Conservation (phyloP, 2,888 invertebrate genomes). For the Notodonta ziczac region DNA sequence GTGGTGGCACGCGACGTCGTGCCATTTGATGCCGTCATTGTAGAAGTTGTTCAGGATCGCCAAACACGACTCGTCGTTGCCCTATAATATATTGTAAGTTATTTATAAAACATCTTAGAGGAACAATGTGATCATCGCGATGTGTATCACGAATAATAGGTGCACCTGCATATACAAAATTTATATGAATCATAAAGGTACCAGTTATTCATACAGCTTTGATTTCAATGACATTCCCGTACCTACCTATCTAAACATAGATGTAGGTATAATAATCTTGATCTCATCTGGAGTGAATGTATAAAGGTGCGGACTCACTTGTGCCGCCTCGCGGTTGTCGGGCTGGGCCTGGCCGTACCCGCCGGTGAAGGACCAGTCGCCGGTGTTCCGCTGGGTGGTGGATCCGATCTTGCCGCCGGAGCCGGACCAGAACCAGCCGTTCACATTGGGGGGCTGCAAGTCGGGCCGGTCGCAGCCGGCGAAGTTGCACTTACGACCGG, state of each 20-base stretch:
- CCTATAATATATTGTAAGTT: conserved; percentile 72
- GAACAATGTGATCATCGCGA: conserved; percentile 11
- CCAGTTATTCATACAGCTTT: background rate
- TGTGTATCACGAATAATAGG: background rate
- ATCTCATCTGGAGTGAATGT: no score
- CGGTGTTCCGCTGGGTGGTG: conserved; percentile 94
- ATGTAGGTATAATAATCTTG: no score
- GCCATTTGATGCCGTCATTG: conserved; percentile 94
- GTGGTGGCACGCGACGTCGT: conserved; percentile 94
- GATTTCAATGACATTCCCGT: background rate
- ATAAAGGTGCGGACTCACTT: conserved; percentile 81
- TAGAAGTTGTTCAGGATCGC: conserved; percentile 96
- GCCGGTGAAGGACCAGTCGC: conserved; percentile 95
- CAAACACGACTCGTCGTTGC: conserved; percentile 95
- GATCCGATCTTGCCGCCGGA: conserved; percentile 96
- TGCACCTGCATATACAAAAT: background rate
- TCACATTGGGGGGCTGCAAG: conserved; percentile 92
- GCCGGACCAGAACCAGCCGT: conserved; percentile 98
- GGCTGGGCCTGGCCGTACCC: conserved; percentile 95
- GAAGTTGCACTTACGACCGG: conserved; percentile 96
- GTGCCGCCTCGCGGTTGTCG: conserved; percentile 95
- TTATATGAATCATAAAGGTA: background rate
- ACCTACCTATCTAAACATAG: background rate
- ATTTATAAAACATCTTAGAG: conserved; percentile 11
- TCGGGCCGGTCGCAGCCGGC: conserved; percentile 94